phyloP scores from a whole-genome alignment of 2,113 vertebrate species.

The Heterotilapia buettikoferi region DNA sequence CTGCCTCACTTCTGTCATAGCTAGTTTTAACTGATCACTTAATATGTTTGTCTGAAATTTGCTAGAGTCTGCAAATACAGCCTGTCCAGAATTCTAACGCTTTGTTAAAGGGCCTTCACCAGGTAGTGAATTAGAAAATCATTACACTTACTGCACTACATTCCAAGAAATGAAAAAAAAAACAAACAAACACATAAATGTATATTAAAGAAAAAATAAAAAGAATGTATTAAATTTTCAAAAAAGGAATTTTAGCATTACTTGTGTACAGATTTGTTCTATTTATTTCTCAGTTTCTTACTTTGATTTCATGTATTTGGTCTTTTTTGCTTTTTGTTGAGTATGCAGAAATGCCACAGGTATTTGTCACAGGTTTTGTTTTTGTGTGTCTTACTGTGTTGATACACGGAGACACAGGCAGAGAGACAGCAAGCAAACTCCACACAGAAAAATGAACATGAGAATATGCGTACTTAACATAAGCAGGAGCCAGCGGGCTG shows the following conservation, averaged over 20 bases:
- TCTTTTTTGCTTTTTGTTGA: background rate
- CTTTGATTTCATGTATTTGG: background rate
- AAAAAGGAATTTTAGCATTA: background rate
- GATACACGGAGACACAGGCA: background rate
- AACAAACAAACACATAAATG: accelerated
- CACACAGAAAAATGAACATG: background rate
- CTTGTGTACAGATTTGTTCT: background rate
- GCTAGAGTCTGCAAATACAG: background rate
- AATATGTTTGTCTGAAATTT: background rate
- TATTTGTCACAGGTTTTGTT: background rate
- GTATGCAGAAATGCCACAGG: background rate
- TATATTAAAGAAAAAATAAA: background rate
- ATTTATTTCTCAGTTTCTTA: background rate
- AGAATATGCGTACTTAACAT: background rate
- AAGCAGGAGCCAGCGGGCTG: background rate
- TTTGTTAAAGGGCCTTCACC: background rate
- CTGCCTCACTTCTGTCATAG: background rate
- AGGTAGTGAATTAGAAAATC: background rate
- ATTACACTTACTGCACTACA: background rate
- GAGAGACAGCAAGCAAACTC: background rate
- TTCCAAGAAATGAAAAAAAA: background rate
- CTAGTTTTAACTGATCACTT: background rate
- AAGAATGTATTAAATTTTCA: background rate
- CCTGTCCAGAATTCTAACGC: background rate
- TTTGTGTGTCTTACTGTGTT: background rate